Evolutionary conservation across 2,113 vertebrate species (phyloP).

Genomic region (Proterorhinus semilunaris): DNA sequence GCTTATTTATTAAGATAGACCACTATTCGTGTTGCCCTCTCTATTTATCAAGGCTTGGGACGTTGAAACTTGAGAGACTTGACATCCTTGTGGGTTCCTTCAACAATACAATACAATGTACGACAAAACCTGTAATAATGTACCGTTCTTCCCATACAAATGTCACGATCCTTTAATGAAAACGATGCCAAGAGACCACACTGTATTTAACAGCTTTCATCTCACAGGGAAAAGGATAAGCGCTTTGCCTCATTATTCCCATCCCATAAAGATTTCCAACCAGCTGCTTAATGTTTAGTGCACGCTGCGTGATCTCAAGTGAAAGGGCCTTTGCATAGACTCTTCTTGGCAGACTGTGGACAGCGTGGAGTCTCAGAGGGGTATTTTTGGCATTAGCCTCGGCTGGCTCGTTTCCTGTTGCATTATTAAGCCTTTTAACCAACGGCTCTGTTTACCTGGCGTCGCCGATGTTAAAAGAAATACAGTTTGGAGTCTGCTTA

Average conservation of each 20-base stretch:
- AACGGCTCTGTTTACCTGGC: slow-evolving; percentile 9
- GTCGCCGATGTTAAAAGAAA: background rate
- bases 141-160: no score
- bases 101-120: no score
- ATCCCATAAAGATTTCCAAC: slow-evolving; percentile 23
- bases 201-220: slow-evolving; percentile 4
- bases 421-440: slow-evolving; percentile 19
- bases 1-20: no score
- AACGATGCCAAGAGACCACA: background rate
- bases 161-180: background rate
- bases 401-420: slow-evolving; percentile 10
- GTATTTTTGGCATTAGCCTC: slow-evolving; percentile 22
- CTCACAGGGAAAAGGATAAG: background rate
- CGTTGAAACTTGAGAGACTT: no score
- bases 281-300: slow-evolving; percentile 44
- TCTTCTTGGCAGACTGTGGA: slow-evolving; percentile 24
- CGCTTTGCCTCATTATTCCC: slow-evolving; percentile 33
- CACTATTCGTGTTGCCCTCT: no score
- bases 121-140: no score
- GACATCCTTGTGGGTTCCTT: no score
- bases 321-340: slow-evolving; percentile 30
- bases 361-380: slow-evolving; percentile 26
- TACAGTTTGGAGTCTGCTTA: background rate
- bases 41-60: no score
- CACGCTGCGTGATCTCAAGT: slow-evolving; percentile 19